A percentile compares a stretch with the other conserved stretches of the same genome.
phyloP scores from a whole-genome alignment of 2,797 vertebrate genomes.

The Syngnathus rostellatus region DNA sequence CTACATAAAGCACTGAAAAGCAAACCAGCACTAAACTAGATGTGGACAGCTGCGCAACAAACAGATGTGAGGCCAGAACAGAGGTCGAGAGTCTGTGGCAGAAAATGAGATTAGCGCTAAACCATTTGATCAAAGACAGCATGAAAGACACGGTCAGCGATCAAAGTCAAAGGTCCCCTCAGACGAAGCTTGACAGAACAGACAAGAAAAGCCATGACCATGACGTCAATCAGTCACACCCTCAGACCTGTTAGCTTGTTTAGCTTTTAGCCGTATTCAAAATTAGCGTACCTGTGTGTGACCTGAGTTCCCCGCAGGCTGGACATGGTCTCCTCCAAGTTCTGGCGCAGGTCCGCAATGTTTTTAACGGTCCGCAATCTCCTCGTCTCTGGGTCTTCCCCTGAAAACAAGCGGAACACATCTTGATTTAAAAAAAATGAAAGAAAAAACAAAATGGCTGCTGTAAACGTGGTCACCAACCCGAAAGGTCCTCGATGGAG shows the following conservation, averaged over 20 bases:
- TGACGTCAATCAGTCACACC: slow-evolving; percentile 11
- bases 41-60: slow-evolving; percentile 9
- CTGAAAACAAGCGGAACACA: slow-evolving; percentile 48
- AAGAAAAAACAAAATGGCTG: no score
- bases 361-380: slow-evolving; percentile 89
- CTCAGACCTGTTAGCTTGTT: slow-evolving; percentile 29
- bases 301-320: slow-evolving; percentile 92
- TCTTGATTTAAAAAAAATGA: not conserved
- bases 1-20: not conserved
- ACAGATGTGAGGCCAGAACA: slow-evolving; percentile 7
- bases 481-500: slow-evolving; percentile 82
- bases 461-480: slow-evolving; percentile 48
- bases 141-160: slow-evolving; percentile 25
- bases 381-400: slow-evolving; percentile 88
- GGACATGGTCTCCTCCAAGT: slow-evolving; percentile 97
- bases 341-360: slow-evolving; percentile 93
- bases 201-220: slow-evolving; percentile 22
- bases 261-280: slow-evolving; percentile 12
- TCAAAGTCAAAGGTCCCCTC: slow-evolving; percentile 34
- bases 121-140: slow-evolving; percentile 34
- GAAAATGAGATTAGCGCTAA: slow-evolving; percentile 23
- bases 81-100: slow-evolving; percentile 15
- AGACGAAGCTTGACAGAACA: slow-evolving; percentile 18
- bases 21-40: slow-evolving; percentile 2
- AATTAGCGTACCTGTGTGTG: slow-evolving; percentile 84